Conservation (phyloP, 2,113 vertebrate species). For the Embiotoca jacksoni region DNA sequence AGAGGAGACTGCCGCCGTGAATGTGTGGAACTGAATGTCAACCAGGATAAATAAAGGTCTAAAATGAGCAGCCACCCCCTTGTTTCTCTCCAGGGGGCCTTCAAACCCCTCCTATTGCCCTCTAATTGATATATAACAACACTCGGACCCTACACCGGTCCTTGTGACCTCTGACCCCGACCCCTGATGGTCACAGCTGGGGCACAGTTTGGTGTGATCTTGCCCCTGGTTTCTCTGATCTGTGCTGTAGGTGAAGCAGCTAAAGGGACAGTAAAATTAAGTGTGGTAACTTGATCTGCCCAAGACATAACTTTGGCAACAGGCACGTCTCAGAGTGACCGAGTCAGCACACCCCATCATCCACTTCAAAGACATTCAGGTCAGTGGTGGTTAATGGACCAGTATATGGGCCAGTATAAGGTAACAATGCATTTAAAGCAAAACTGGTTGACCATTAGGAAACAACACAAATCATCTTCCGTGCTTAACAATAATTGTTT, state of each 20-base stretch:
- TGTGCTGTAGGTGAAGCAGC: slow-evolving; percentile 74
- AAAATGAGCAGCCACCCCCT: slow-evolving; percentile 43
- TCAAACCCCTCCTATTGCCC: slow-evolving; percentile 25
- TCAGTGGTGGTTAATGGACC: slow-evolving; percentile 61
- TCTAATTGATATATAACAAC: slow-evolving; percentile 81
- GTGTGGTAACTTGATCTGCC: slow-evolving; percentile 68
- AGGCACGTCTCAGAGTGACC: slow-evolving; percentile 65
- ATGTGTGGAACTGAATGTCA: slow-evolving; percentile 26
- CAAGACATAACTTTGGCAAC: slow-evolving; percentile 66
- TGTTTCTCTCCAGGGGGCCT: slow-evolving; percentile 54
- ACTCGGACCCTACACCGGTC: slow-evolving; percentile 57
- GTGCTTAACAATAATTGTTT: background rate
- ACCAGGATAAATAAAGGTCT: slow-evolving; percentile 64
- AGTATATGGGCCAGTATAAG: slow-evolving; percentile 36
- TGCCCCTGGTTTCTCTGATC: slow-evolving; percentile 72
- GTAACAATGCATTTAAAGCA: slow-evolving; percentile 53
- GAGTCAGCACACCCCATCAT: slow-evolving; percentile 58
- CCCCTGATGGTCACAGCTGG: slow-evolving; percentile 71
- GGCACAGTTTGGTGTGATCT: slow-evolving; percentile 61
- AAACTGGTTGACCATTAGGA: slow-evolving; percentile 24
- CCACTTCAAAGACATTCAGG: slow-evolving; percentile 69
- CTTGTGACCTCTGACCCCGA: slow-evolving; percentile 62
- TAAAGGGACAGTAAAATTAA: slow-evolving; percentile 71
- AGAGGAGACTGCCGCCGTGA: slow-evolving; percentile 16
- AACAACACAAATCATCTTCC: background rate